Conservation (phyloP, 1,140 invertebrate genomes). For the Drosophila simulans region DNA sequence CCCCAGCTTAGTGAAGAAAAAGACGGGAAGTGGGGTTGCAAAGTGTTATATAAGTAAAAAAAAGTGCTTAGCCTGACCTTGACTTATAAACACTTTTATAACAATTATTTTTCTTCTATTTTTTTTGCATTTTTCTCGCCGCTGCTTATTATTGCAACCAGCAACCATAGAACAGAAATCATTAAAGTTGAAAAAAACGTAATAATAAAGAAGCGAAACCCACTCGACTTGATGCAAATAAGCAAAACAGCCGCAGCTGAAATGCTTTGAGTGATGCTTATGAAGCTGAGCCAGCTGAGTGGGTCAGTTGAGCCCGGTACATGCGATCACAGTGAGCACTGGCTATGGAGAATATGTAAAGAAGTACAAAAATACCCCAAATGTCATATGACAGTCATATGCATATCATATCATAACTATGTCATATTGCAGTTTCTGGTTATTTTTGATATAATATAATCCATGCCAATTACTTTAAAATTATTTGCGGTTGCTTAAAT, state of each 20-base stretch:
- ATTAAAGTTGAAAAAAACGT: constrained; percentile 37
- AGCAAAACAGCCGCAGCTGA: constrained; percentile 31
- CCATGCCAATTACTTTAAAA: too few species aligned
- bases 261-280: constrained; percentile 48
- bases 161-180: constrained; percentile 38
- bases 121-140: constrained; percentile 31
- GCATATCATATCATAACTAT: too few species aligned
- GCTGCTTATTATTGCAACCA: constrained; percentile 42
- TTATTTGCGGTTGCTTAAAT: too few species aligned
- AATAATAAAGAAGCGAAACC: constrained; percentile 44
- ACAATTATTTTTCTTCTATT: constrained; percentile 43
- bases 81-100: constrained; percentile 61
- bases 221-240: constrained; percentile 56
- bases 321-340: constrained; percentile 41
- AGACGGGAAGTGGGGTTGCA: not conserved
- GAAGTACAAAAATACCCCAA: not conserved
- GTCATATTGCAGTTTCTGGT: too few species aligned
- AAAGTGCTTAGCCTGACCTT: constrained; percentile 46
- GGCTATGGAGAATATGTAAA: not conserved
- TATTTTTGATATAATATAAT: too few species aligned
- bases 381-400: too few species aligned
- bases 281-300: constrained; percentile 30
- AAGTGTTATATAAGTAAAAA: constrained; percentile 39
- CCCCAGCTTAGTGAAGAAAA: constrained; percentile 12
- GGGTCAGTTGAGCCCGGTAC: constrained; percentile 42